Evolutionary conservation across 1,140 invertebrate genomes (phyloP), one percentile per base, ranked within the genome.

Genomic region (Euwallacea fornicatus): DNA sequence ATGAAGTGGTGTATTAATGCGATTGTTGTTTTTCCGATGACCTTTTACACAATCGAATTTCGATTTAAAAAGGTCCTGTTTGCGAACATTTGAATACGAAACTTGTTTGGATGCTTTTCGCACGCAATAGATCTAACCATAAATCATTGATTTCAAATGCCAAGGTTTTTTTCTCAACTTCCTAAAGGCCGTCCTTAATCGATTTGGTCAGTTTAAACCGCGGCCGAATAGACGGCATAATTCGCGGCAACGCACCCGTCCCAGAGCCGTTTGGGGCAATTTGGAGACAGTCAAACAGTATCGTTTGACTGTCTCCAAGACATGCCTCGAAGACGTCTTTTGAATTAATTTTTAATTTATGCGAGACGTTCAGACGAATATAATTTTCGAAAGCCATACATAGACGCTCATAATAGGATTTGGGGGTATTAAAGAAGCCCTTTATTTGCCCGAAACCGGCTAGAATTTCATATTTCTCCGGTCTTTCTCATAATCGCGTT

Each of bases 401-500:
- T 67, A 58, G 42, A 8, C 54, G 43, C 59, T 21, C 10, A n/a
- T 67, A 67, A 67, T 67, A 67, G 55, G 65, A 67, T 67, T 67
- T 67, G 43, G 21, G 44, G 21, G 21, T 59, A 56, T 67, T 56
- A 56, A 59, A 67, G 65, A 67, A 67, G 65, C 65, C 65, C 10
- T 56, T 46, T 46, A 67, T 56, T 58, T 67, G n/a, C 54, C 16
- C 33, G 21, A 58, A 59, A 56, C 64, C 41, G 33, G 65, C 46
- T 67, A 58, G 55, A 58, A 59, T 67, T 67, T 59, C 65, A 67
- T 67, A 67, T 67, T 67, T 67, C 55, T 41, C 59, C 59, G 7
- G 42, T 61, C 59, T 61, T 61, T 43, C 16, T 43, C 59, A 8
- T 61, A 61, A 61, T 61, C 42, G 43, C 43, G 42, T 61, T 61